These are phyloP conservation scores for Flexamia atlantica DNA, from an alignment of 2,888 invertebrate genomes.

Conservation along the genomic window DNA sequence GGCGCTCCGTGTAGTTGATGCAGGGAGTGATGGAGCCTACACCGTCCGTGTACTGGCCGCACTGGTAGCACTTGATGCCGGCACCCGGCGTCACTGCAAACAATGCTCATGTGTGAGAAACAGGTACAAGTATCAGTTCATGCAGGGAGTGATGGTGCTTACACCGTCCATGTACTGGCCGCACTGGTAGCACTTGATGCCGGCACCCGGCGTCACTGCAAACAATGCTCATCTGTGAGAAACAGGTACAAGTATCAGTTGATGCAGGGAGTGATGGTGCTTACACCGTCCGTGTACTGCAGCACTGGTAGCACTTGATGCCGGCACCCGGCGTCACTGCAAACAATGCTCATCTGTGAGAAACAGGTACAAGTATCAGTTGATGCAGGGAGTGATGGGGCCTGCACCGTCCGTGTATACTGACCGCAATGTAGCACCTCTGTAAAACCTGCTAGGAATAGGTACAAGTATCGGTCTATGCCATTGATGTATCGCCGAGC, in stretches of 20 bases:
- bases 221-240: no score
- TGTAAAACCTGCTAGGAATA: no score
- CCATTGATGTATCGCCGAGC: no score
- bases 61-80: slow-evolving; percentile 84
- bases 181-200: slow-evolving; percentile 85
- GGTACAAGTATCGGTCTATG: no score
- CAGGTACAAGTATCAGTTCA: slow-evolving; percentile 77
- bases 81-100: slow-evolving; percentile 71
- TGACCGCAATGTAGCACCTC: slow-evolving; percentile 91
- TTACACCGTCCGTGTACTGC: slow-evolving; percentile 83
- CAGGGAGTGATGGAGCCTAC: slow-evolving; percentile 92
- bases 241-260: slow-evolving; percentile 77
- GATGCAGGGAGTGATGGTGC: slow-evolving; percentile 90
- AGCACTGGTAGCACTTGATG: not conserved
- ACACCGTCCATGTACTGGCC: slow-evolving; percentile 92
- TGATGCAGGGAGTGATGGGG: slow-evolving; percentile 90
- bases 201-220: slow-evolving; percentile 73
- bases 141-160: slow-evolving; percentile 90
- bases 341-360: not conserved
- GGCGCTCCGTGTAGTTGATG: slow-evolving; percentile 83
- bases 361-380: slow-evolving; percentile 76
- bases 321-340: slow-evolving; percentile 73
- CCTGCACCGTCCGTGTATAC: slow-evolving; percentile 92
- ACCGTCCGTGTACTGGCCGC: slow-evolving; percentile 91
- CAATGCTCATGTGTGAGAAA: not conserved